Evolutionary conservation across 2,113 vertebrate genomes (phyloP).

Genomic region (Trochalopteron elliotii): DNA sequence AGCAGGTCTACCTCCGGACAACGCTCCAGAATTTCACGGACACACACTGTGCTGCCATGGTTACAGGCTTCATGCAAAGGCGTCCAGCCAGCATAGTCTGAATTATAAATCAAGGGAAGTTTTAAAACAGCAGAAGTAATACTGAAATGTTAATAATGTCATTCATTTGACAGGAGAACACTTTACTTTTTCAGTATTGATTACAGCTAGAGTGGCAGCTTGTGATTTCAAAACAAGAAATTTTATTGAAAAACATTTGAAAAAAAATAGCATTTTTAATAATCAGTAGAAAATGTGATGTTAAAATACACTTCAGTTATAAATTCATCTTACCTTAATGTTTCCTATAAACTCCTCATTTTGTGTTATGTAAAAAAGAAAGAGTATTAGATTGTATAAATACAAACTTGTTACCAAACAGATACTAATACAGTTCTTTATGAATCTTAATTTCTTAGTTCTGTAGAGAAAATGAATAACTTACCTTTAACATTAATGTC

Average conservation of each 20-base stretch:
- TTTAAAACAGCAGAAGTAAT: constrained; percentile 71
- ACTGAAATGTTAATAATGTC: constrained; percentile 33
- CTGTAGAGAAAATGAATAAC: constrained; percentile 61
- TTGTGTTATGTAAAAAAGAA: neutral
- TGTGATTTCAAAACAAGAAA: neutral
- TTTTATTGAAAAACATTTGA: neutral
- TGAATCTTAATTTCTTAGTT: neutral
- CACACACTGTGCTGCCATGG: constrained; percentile 91
- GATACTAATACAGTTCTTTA: neutral
- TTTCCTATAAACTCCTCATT: neutral
- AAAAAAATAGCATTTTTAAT: neutral
- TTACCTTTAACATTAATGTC: constrained; percentile 95
- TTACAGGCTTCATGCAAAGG: constrained; percentile 97
- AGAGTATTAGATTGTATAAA: neutral
- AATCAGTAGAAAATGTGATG: neutral
- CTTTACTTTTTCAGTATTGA: neutral
- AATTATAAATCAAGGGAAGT: constrained; percentile 81
- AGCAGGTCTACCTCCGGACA: constrained; percentile 86
- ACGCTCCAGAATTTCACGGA: constrained; percentile 87
- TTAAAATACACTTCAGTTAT: neutral
- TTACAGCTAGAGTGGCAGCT: neutral
- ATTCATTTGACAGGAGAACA: neutral
- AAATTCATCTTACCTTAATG: neutral
- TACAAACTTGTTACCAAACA: neutral
- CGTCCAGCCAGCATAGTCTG: constrained; percentile 96